Base-by-base conservation (phyloP, 2,888 invertebrate genomes). In the Therioaphis trifolii region DNA sequence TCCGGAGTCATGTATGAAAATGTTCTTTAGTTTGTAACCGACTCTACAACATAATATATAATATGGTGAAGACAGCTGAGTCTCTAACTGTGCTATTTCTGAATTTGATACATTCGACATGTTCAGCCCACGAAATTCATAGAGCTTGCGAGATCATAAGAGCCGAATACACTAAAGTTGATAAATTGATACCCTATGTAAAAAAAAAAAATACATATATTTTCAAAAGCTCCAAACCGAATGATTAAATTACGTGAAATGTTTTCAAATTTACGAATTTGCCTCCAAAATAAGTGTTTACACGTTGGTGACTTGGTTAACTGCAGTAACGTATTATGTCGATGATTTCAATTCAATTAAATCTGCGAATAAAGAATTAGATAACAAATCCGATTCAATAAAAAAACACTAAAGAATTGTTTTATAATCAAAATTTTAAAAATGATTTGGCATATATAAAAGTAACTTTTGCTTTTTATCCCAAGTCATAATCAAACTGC, bases 241-340 rank as follows among this genome's bases (percentile, higher is more conserved):
- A 85, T 87, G 55, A 84, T 86, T 84, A 84, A 85, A 77, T 88
- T 86, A 85, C 86, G 86, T 84, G 86, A 88, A 49, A 84, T 85
- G 84, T 84, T 87, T 24, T 86, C 87, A 12, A 85, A 86, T 84
- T 40, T 86, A n/a, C 85, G 86, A n/a, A n/a, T 43, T 79, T 88
- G 69, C 88, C n/a, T n/a, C n/a, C n/a, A n/a, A 88, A 87, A 84
- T 87, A 87, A 69, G 86, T 87, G 55, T 29, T 87, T 43, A 88
- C 88, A 27, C 82, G 87, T 88, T 88, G 88, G 87, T 87, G 58
- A 87, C 87, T 15, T 88, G 88, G 87, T 79, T 88, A 15, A 79
- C 86, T 9, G 87, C 87, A 7, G 87, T 86, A n/a, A 84, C 85
- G 5, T 88, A 86, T 84, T 87, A 87, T 77, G 85, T 86, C 21